Evolutionary conservation across 2,113 vertebrate species (phyloP).

Genomic region (Brachyistius frenatus): DNA sequence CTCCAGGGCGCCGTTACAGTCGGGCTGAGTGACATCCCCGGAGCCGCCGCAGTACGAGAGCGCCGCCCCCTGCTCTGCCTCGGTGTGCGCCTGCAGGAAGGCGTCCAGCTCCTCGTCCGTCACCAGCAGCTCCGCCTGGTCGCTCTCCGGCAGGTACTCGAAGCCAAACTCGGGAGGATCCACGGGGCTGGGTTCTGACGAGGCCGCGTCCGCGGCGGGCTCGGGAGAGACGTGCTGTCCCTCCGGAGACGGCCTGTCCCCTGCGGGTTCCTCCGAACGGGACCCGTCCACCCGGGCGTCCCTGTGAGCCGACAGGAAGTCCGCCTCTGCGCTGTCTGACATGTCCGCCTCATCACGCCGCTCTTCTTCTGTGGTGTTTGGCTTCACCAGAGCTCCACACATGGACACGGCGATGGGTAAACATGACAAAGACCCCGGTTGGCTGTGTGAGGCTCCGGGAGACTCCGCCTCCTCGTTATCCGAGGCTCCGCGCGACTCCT

Average conservation of each 20-base stretch:
- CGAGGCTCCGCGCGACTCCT: background rate
- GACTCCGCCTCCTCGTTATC: constrained; percentile 14
- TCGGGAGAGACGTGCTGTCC: constrained; percentile 33
- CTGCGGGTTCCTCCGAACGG: constrained; percentile 17
- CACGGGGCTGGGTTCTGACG: constrained; percentile 61
- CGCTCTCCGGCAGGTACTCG: constrained; percentile 85
- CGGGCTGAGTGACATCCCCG: constrained; percentile 37
- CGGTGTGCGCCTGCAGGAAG: constrained; percentile 87
- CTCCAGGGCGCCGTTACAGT: constrained; percentile 51
- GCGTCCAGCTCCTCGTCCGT: constrained; percentile 94
- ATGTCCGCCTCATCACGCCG: constrained; percentile 33
- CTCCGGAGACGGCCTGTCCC: constrained; percentile 57
- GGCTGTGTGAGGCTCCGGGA: constrained; percentile 55
- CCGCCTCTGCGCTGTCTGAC: constrained; percentile 59
- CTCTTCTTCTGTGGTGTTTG: constrained; percentile 65
- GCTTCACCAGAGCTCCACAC: constrained; percentile 81
- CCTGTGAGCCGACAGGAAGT: constrained; percentile 32
- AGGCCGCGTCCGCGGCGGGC: constrained; percentile 23
- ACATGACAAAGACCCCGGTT: constrained; percentile 79
- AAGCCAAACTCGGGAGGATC: constrained; percentile 80
- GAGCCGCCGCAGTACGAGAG: constrained; percentile 27
- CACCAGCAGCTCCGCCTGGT: constrained; percentile 84
- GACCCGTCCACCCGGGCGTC: constrained; percentile 26
- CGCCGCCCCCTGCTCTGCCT: constrained; percentile 51
- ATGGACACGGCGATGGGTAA: constrained; percentile 85